Base-by-base conservation (phyloP, 2,113 vertebrate genomes). In the Leptosomus discolor region DNA sequence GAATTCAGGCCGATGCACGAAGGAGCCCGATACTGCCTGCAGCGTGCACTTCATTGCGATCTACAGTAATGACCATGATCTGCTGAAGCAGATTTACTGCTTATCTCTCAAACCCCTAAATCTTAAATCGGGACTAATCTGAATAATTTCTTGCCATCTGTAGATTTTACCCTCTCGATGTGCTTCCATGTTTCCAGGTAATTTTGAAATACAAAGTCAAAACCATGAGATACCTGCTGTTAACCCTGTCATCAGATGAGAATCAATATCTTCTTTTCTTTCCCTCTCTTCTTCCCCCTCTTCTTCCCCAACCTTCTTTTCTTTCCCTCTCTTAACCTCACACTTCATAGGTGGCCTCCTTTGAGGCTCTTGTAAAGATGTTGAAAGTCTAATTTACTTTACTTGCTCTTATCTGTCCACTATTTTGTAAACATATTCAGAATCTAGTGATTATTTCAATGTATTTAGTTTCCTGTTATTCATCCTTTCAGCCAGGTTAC, bases 121-220 rank as follows among this genome's bases (percentile, higher is more conserved):
- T 94, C 70, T 90, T 94, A 43, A 85, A 30, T 64, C 29, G 23
- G 71, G n/a, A 67, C 26, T 92, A 77, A 92, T 78, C 54, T 64
- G 71, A 77, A 37, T 51, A 74, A 92, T 79, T 91, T 88, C 54
- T 46, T 76, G 37, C 74, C 61, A 79, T 79, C 61, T 82, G 65
- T 82, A 69, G 56, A 53, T 93, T 93, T 91, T 83, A 14, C 57
- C 61, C 9, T 85, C 51, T 89, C 3, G 1, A 13, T 54, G 3
- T 70, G 14, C 37, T 86, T 85, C 24, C 45, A 78, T 67, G 13
- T 85, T 94, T 91, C 39, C 61, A 64, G 48, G 70, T 74, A 71
- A 60, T 76, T 87, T 87, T 91, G n/a, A 91, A 68, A 78, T 51
- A 27, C 29, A 12, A 51, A 81, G 37, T 34, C 22, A 16, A 81